Evolutionary conservation across 2,797 vertebrate species (phyloP).

Genomic region (Danio choprae): DNA sequence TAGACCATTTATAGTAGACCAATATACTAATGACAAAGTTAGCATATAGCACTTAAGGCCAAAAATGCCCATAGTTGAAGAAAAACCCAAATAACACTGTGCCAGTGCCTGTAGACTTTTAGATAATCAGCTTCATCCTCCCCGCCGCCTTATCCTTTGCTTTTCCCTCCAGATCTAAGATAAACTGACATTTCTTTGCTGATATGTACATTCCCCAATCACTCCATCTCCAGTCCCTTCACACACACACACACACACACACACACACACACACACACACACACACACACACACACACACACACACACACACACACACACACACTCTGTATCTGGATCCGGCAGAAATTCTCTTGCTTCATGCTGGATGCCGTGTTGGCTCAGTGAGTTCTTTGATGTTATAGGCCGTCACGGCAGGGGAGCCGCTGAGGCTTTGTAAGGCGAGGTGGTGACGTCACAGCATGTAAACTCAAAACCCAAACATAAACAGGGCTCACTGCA

Average conservation of each 20-base stretch:
- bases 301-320: background rate
- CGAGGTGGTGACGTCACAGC: slow-evolving; percentile 25
- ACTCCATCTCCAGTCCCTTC: slow-evolving; percentile 21
- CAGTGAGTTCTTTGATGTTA: slow-evolving; percentile 39
- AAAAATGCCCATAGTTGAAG: background rate
- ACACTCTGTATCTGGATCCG: slow-evolving; percentile 18
- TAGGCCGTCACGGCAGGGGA: slow-evolving; percentile 4
- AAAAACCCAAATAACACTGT: background rate
- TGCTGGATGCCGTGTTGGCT: slow-evolving; percentile 3
- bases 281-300: background rate
- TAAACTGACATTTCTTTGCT: slow-evolving; percentile 32
- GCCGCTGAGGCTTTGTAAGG: slow-evolving; percentile 25
- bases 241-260: background rate
- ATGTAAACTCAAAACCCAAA: slow-evolving; percentile 28
- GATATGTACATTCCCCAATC: slow-evolving; percentile 39
- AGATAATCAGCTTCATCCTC: slow-evolving; percentile 26
- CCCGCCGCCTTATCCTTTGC: slow-evolving; percentile 1
- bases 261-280: background rate
- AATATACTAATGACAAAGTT: slow-evolving; percentile 1
- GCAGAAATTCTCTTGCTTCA: slow-evolving; percentile 31
- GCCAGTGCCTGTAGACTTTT: background rate
- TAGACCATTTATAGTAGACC: background rate
- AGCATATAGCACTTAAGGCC: background rate
- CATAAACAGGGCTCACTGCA: slow-evolving; percentile 22
- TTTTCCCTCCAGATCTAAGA: slow-evolving; percentile 7